Evolutionary conservation across 1,140 invertebrate genomes (phyloP), one percentile per base, ranked within the genome.

Genomic region (Pogonomyrmex californicus): DNA sequence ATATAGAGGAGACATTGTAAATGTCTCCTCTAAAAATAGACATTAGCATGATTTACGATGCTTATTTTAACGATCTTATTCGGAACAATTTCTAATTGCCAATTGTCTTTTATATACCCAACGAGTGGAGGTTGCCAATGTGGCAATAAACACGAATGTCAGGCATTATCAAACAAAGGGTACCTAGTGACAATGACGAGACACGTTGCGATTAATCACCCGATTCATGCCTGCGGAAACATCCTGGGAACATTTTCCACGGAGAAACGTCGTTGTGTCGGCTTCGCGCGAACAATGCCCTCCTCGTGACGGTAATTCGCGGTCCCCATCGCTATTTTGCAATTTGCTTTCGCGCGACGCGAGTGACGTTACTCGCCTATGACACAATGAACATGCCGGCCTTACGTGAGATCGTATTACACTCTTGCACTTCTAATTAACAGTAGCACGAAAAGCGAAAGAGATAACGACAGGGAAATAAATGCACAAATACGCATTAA

Each of bases 181-280:
- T 58, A 77, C 41, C 49, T 58, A 30, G 44, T 36, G 51, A 73
- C 62, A 73, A 82, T 87, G 58, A 83, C 68, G 78, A 56, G 49
- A 36, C 77, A 44, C 17, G n/a, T 10, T 7, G 38, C 36, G 49
- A 79, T 68, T 77, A 86, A 82, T 88, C 83, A 12, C 4, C 49
- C 12, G 17, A 54, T 38, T 62, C 47, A 54, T 12, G 76, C 38
- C 56, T 49, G 58, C 78, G 63, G 83, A 77, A 82, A 87, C 51
- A 60, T 77, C 79, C 68, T 60, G 66, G 65, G 83, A 60, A 90
- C 49, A 62, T 81, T 89, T 88, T 89, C 88, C 87, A 82, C 30
- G 36, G 54, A n/a, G 33, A 51, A n/a, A 47, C 9, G 47, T 81
- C 33, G 60, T 65, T 71, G 66, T 60, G 38, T 44, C 56, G 54